phyloP scores from a whole-genome alignment of 1,140 invertebrate species.

The Drosophila pectinifera region DNA sequence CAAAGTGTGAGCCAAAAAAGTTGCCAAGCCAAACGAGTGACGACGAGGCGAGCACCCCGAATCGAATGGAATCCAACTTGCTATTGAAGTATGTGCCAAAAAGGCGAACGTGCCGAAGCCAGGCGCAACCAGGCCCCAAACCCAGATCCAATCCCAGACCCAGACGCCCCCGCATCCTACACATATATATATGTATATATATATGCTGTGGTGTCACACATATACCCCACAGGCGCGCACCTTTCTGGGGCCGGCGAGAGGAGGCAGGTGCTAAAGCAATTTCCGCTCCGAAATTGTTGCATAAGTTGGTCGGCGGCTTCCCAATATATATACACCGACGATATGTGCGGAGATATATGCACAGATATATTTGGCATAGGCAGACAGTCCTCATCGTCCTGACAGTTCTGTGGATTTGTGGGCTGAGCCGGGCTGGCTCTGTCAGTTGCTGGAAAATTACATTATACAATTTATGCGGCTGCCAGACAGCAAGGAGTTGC shows the following conservation, averaged over 20 bases:
- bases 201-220: constrained; percentile 25
- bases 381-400: constrained; percentile 68
- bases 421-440: constrained; percentile 28
- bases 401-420: constrained; percentile 77
- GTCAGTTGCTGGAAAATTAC: constrained; percentile 74
- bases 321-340: not conserved
- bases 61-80: constrained; percentile 81
- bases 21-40: constrained; percentile 76
- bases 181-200: constrained; percentile 17
- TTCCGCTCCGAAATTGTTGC: constrained; percentile 83
- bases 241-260: constrained; percentile 16
- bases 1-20: constrained; percentile 78
- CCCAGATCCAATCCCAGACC: constrained; percentile 1
- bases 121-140: not conserved
- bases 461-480: constrained; percentile 83
- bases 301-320: constrained; percentile 67
- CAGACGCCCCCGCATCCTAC: constrained; percentile 34
- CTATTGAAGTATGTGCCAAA: constrained; percentile 83
- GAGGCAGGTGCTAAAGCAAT: constrained; percentile 81
- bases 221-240: constrained; percentile 22
- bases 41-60: constrained; percentile 63
- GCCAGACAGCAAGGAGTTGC: constrained; percentile 50
- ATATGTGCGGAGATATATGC: constrained; percentile 36
- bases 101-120: constrained; percentile 67
- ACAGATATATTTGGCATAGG: constrained; percentile 68